Conservation (phyloP, 2,888 invertebrate species). For the Physocephala rufipes region DNA sequence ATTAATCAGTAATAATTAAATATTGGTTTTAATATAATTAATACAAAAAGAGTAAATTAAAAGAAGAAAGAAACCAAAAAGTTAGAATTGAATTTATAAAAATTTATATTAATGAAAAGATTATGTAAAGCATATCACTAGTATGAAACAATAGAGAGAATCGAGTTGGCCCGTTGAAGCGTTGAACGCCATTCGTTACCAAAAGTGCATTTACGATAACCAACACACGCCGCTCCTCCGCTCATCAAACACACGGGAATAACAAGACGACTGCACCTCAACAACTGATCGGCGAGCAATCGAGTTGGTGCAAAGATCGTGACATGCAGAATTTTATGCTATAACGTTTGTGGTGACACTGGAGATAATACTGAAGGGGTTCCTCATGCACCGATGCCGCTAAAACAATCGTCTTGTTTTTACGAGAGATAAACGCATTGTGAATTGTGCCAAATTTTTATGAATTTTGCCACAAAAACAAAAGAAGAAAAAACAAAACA, state of each 20-base stretch:
- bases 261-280: too few species aligned
- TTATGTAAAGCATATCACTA: not conserved
- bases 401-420: not conserved
- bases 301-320: conserved; percentile 24
- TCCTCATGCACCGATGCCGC: not conserved
- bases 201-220: not conserved
- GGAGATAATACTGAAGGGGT: not conserved
- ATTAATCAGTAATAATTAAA: too few species aligned
- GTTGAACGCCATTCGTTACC: not conserved
- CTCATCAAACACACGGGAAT: too few species aligned
- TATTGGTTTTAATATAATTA: too few species aligned
- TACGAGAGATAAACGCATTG: too few species aligned
- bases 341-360: conserved; percentile 9
- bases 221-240: not conserved
- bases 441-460: too few species aligned
- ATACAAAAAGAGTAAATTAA: too few species aligned
- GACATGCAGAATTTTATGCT: conserved; percentile 26
- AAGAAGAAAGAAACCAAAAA: too few species aligned
- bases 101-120: too few species aligned
- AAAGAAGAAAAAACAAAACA: too few species aligned
- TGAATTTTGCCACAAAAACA: not conserved
- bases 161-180: not conserved
- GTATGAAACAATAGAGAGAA: not conserved
- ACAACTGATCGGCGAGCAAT: too few species aligned
- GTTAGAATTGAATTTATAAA: too few species aligned